Evolutionary conservation across 2,113 vertebrate species (phyloP).

Genomic region (Bos indicus): DNA sequence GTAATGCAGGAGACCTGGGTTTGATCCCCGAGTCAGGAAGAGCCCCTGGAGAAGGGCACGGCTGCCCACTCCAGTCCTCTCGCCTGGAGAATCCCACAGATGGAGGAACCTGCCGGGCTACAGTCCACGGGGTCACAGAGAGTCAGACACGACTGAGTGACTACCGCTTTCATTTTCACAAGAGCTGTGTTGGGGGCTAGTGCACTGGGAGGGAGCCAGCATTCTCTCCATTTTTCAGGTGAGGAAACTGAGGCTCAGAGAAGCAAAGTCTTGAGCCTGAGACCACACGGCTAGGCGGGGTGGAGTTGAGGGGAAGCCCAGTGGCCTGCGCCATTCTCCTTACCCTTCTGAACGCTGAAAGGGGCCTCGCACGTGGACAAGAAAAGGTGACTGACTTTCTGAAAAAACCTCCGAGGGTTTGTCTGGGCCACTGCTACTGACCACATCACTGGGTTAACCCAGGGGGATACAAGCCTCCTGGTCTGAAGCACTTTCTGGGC

Average conservation of each 20-base stretch:
- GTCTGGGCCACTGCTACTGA: background rate
- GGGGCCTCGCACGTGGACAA: background rate
- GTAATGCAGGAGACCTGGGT: background rate
- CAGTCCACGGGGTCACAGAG: background rate
- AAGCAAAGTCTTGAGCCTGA: background rate
- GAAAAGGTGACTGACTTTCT: background rate
- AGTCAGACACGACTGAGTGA: fast-evolving
- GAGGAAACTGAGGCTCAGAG: background rate
- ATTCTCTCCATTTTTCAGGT: background rate
- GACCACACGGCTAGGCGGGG: background rate
- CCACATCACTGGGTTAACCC: background rate
- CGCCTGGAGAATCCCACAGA: background rate
- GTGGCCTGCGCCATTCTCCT: background rate
- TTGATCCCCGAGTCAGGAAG: background rate
- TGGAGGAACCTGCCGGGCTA: background rate
- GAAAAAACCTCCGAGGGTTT: background rate
- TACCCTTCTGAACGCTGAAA: background rate
- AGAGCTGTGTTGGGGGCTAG: background rate
- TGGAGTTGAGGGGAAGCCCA: no score
- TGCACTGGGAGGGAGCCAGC: background rate
- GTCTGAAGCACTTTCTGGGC: background rate
- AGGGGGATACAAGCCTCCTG: background rate
- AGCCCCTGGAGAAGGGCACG: background rate
- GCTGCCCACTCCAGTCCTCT: background rate
- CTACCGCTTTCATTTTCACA: background rate